Percentiles rank a stretch among this genome's conserved stretches.
phyloP scores from a whole-genome alignment of 2,113 vertebrate genomes.

The Psettodes erumei region DNA sequence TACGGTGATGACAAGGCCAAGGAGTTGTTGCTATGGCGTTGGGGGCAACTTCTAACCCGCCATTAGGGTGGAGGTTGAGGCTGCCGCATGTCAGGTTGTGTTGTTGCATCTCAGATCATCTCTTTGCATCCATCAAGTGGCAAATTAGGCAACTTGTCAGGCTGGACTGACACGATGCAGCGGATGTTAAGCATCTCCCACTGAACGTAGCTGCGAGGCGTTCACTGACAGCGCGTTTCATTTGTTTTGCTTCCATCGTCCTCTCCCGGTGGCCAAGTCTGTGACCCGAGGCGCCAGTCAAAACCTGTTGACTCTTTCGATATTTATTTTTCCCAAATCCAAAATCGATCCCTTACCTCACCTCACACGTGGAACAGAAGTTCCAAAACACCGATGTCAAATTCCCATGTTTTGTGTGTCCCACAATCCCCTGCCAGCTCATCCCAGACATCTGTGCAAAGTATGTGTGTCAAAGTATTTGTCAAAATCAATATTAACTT shows the following conservation, averaged over 20 bases:
- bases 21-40: conserved; percentile 64
- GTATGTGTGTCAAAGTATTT: neutral
- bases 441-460: neutral
- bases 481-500: neutral
- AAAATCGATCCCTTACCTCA: neutral
- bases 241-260: neutral
- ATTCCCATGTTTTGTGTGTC: neutral
- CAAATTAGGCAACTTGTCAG: conserved; percentile 35
- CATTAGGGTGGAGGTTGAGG: conserved; percentile 55
- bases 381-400: neutral
- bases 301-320: neutral
- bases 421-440: neutral
- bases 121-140: conserved; percentile 21
- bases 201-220: no score
- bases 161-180: neutral
- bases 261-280: neutral
- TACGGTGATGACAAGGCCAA: conserved; percentile 74
- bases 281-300: neutral
- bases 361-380: neutral
- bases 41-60: conserved; percentile 61
- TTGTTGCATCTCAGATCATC: conserved; percentile 37
- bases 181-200: conserved; percentile 3
- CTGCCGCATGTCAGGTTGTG: conserved; percentile 49
- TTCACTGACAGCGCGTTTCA: no score
- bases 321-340: neutral